Evolutionary conservation across 1,140 invertebrate genomes (phyloP).

Genomic region (Anastrepha obliqua): DNA sequence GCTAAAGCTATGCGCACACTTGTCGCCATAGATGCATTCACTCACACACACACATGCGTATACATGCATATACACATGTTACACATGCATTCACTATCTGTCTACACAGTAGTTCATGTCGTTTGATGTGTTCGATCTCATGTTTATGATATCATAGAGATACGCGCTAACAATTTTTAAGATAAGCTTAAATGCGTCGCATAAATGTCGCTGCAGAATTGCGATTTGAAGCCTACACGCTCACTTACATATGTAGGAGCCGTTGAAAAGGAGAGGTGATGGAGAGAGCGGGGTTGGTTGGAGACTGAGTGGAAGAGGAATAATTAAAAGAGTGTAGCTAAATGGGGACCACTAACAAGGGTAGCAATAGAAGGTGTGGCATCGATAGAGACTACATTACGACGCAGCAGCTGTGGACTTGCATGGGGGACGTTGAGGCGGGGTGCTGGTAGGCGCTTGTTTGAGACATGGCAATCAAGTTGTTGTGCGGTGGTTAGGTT

Average conservation of each 20-base stretch:
- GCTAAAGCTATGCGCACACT: neutral
- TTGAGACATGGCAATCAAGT: neutral
- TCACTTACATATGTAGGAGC: neutral
- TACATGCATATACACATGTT: neutral
- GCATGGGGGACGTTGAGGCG: neutral
- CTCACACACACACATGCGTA: neutral
- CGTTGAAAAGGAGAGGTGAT: too few relatives aligned
- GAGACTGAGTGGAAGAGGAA: too few relatives aligned
- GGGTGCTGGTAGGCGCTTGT: neutral
- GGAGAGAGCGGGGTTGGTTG: too few relatives aligned
- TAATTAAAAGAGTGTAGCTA: neutral
- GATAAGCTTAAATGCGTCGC: constrained; percentile 44
- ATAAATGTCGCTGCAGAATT: constrained; percentile 10
- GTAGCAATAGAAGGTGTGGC: neutral
- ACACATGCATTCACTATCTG: neutral
- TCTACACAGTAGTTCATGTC: constrained; percentile 21
- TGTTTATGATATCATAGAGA: constrained; percentile 40
- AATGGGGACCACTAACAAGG: constrained; percentile 7
- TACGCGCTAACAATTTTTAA: constrained; percentile 38
- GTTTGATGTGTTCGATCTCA: constrained; percentile 10
- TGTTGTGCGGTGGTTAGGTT: neutral
- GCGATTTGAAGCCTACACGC: neutral
- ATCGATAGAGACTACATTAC: neutral
- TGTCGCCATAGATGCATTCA: neutral
- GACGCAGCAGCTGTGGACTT: neutral